Conservation (phyloP, 2,797 vertebrate genomes). For the Spheniscus humboldti region DNA sequence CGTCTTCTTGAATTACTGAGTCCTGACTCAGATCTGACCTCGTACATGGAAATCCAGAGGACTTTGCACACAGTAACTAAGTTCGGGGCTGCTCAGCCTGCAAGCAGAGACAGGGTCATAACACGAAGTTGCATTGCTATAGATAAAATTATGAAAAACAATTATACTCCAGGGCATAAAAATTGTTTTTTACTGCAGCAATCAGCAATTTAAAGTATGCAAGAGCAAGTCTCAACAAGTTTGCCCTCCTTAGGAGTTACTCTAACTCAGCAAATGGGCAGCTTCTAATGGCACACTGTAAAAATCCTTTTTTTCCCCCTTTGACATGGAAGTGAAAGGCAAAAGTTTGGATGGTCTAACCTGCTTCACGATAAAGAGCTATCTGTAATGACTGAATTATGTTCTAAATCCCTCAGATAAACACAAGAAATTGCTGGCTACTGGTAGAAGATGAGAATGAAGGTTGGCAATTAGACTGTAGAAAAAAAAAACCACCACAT, state of each 20-base stretch:
- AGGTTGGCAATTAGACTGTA: neutral
- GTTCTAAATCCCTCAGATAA: neutral
- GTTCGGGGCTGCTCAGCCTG: neutral
- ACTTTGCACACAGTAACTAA: neutral
- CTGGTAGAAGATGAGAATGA: neutral
- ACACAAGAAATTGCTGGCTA: neutral
- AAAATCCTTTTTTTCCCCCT: neutral
- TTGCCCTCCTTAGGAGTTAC: neutral
- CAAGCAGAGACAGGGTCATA: neutral
- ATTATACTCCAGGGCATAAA: conserved; percentile 6
- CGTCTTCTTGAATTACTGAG: neutral
- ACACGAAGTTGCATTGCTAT: neutral
- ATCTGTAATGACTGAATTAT: neutral
- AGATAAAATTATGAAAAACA: conserved; percentile 17
- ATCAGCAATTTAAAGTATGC: conserved; percentile 58
- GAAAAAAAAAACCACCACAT: neutral
- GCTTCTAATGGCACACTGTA: neutral
- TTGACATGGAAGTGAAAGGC: neutral
- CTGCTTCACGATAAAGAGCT: neutral
- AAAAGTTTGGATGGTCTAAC: neutral
- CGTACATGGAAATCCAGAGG: neutral
- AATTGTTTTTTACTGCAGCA: neutral
- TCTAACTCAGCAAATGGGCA: neutral
- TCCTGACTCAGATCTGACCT: neutral
- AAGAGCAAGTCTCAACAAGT: conserved; percentile 60